phyloP scores from a whole-genome alignment of 1,140 invertebrate species.

The Ephestia elutella region DNA sequence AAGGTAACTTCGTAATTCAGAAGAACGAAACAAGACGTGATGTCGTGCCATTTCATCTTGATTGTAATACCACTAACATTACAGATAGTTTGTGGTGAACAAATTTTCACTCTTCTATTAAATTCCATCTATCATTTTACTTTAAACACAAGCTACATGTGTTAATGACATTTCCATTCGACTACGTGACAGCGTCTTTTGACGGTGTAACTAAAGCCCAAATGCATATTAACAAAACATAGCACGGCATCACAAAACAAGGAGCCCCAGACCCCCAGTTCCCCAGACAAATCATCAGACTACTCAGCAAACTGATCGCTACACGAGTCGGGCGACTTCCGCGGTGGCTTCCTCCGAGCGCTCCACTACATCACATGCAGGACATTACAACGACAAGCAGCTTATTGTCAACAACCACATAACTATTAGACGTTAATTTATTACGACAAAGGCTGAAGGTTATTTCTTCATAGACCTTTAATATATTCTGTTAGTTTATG shows the following conservation, averaged over 20 bases:
- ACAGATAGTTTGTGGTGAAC: too few relatives aligned
- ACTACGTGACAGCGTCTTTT: too few relatives aligned
- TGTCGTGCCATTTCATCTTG: background rate
- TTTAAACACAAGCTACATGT: too few relatives aligned
- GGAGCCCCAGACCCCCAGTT: too few relatives aligned
- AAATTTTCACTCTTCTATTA: too few relatives aligned
- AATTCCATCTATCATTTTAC: too few relatives aligned
- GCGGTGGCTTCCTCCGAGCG: slow-evolving; percentile 2
- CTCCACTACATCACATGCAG: background rate
- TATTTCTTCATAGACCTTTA: too few relatives aligned
- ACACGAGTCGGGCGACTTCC: background rate
- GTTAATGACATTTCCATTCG: too few relatives aligned
- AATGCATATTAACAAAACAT: background rate
- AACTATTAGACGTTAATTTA: background rate
- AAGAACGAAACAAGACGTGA: background rate
- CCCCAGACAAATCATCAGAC: background rate
- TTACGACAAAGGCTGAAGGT: too few relatives aligned
- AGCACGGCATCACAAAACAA: background rate
- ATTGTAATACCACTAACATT: background rate
- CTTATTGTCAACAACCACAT: background rate
- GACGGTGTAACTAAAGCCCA: background rate
- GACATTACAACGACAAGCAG: background rate
- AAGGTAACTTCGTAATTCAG: background rate
- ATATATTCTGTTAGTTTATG: too few relatives aligned
- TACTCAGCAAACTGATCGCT: slow-evolving; percentile 1